phyloP scores from a whole-genome alignment of 2,113 vertebrate species.

The Lepus americanus region DNA sequence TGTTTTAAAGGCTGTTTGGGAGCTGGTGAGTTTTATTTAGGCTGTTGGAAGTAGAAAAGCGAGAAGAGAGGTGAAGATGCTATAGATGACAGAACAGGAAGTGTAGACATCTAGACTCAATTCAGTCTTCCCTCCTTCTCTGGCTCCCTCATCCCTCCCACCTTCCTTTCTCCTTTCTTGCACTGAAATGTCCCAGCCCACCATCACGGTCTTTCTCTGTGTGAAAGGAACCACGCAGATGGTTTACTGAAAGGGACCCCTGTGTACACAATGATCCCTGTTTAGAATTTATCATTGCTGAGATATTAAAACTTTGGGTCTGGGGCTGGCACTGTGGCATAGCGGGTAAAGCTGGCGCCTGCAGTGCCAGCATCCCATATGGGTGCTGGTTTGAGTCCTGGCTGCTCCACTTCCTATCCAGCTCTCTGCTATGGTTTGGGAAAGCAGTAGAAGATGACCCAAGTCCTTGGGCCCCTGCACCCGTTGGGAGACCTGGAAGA shows the following conservation, averaged over 20 bases:
- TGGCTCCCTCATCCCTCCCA: rapidly evolving
- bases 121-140: neutral
- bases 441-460: too few relatives aligned
- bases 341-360: too few relatives aligned
- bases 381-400: too few relatives aligned
- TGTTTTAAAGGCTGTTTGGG: neutral
- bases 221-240: neutral
- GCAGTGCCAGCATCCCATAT: too few relatives aligned
- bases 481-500: too few relatives aligned
- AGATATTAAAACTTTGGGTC: neutral
- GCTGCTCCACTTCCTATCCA: too few relatives aligned
- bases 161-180: neutral
- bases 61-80: neutral
- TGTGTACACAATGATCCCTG: neutral
- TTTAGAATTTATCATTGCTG: neutral
- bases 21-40: neutral
- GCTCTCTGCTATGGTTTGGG: too few relatives aligned
- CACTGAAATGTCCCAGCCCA: neutral
- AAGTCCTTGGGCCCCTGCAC: too few relatives aligned
- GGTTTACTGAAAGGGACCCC: neutral
- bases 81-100: neutral
- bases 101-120: neutral
- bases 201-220: neutral
- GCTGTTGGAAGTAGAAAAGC: neutral
- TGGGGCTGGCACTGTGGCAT: too few relatives aligned